Evolutionary conservation across 2,113 vertebrate genomes (phyloP), one percentile per base, ranked within the genome.

Genomic region (Channa argus): DNA sequence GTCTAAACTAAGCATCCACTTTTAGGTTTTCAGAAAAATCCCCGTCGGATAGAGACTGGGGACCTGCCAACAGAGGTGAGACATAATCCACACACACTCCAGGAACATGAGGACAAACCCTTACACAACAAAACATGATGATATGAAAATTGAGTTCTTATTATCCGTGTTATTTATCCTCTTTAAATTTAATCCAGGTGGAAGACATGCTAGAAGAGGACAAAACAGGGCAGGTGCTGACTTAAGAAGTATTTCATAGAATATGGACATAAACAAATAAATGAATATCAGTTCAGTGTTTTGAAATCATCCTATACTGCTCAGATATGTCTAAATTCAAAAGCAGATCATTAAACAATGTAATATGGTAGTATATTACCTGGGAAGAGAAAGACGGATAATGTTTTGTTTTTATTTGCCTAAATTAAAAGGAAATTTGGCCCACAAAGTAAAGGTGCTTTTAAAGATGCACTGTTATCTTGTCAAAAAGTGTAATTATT

Each of bases 181-280:
- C 24, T 34, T 33, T 9, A 24, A 47, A 5, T 13, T 4, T 34
- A 45, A 75, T 77, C 3, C 80, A 97, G 97, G 95, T 59, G 92
- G 94, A 79, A 94, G 93, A 88, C 94, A 87, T 71, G 34, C 90
- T 34, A 92, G 86, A 88, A 96, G 94, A 89, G 93, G 92, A 61
- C 94, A 95, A 70, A 77, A 91, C 65, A 92, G 86, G 72, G 63
- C 88, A 66, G 82, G 91, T 33, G 59, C 79, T 12, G 83, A 96
- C 0, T 92, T 94, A 38, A 94, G 89, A 95, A 92, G 96, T 96
- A 59, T 43, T 15, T 14, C 4, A 5, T 41, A 24, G 24, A 24
- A 24, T 24, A 24, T 24, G 24, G 24, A 24, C 24, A 24, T 24
- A 24, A 24, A 24, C 24, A 24, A 24, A 24, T 24, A 1, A 24